Percentiles rank a stretch among this genome's conserved stretches.
Conservation (phyloP, 2,888 invertebrate genomes). For the Ptychoptera contaminata region DNA sequence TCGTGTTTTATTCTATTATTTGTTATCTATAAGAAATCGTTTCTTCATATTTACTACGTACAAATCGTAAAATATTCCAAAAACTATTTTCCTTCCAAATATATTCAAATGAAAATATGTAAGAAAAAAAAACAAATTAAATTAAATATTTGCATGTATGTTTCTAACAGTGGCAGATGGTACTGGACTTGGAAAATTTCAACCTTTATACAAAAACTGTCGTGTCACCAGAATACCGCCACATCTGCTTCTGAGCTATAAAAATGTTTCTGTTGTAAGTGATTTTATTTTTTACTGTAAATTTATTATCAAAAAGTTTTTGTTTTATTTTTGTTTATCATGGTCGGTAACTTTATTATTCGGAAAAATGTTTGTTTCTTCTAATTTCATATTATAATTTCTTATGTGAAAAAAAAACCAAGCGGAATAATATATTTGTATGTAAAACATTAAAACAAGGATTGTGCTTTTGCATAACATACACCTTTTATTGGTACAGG, state of each 20-base stretch:
- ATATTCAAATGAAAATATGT: conserved; percentile 1
- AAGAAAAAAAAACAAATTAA: conserved; percentile 7
- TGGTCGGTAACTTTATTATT: too few relatives aligned
- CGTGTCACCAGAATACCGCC: conserved; percentile 51
- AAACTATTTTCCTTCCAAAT: background rate
- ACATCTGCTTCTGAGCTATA: conserved; percentile 53
- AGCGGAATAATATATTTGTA: too few relatives aligned
- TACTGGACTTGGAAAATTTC: conserved; percentile 41
- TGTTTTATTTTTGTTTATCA: too few relatives aligned
- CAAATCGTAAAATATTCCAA: background rate
- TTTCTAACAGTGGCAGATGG: conserved; percentile 38
- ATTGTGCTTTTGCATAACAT: too few relatives aligned
- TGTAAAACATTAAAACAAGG: too few relatives aligned
- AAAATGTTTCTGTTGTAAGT: conserved; percentile 60
- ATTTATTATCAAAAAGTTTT: too few relatives aligned
- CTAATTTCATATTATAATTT: too few relatives aligned
- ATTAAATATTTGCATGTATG: conserved; percentile 12
- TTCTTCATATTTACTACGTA: background rate
- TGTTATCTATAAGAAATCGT: conserved; percentile 2
- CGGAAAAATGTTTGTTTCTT: too few relatives aligned
- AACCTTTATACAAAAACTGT: conserved; percentile 61
- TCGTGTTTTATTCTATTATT: conserved; percentile 4
- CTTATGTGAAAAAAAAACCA: too few relatives aligned
- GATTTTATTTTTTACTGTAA: background rate
- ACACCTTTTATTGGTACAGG: too few relatives aligned